A percentile compares a stretch with the other conserved stretches of the same genome.
phyloP scores from a whole-genome alignment of 2,888 invertebrate genomes.

The Drosophila paracracens region DNA sequence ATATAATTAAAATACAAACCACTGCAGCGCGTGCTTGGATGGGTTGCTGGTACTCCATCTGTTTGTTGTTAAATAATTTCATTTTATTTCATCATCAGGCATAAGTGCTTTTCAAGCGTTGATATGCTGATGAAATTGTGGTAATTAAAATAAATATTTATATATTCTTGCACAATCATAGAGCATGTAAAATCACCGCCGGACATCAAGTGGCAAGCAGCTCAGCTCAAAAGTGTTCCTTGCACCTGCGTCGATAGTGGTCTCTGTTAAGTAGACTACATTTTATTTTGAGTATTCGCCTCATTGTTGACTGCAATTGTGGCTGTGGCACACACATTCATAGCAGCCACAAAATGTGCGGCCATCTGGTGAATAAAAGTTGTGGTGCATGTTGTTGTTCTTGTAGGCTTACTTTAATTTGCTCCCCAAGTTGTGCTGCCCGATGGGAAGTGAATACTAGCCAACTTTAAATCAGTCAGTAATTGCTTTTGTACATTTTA shows the following conservation, averaged over 20 bases:
- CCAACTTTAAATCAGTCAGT: constrained; percentile 10
- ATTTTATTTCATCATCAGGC: constrained; percentile 19
- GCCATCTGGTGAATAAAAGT: constrained; percentile 4
- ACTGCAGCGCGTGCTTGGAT: constrained; percentile 6
- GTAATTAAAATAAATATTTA: constrained; percentile 37
- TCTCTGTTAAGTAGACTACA: constrained; percentile 6
- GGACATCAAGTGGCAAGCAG: constrained; percentile 4
- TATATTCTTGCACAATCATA: not conserved
- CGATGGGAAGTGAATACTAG: constrained; percentile 4
- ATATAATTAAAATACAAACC: constrained; percentile 65
- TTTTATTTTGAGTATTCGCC: constrained; percentile 1
- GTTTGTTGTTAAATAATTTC: constrained; percentile 25
- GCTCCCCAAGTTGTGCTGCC: constrained; percentile 8
- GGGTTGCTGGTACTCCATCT: not conserved
- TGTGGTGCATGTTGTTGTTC: not conserved
- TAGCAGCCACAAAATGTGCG: not conserved
- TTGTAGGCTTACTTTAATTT: constrained; percentile 18
- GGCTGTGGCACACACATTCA: not conserved
- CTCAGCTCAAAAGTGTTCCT: not conserved
- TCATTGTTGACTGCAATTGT: constrained; percentile 11
- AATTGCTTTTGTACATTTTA: constrained; percentile 26
- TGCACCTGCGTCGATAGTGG: not conserved
- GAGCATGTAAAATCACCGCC: not conserved
- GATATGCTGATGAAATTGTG: constrained; percentile 39
- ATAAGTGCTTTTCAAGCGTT: constrained; percentile 6